Evolutionary conservation across 2,113 vertebrate species (phyloP).

Genomic region (Mastomys natalensis): DNA sequence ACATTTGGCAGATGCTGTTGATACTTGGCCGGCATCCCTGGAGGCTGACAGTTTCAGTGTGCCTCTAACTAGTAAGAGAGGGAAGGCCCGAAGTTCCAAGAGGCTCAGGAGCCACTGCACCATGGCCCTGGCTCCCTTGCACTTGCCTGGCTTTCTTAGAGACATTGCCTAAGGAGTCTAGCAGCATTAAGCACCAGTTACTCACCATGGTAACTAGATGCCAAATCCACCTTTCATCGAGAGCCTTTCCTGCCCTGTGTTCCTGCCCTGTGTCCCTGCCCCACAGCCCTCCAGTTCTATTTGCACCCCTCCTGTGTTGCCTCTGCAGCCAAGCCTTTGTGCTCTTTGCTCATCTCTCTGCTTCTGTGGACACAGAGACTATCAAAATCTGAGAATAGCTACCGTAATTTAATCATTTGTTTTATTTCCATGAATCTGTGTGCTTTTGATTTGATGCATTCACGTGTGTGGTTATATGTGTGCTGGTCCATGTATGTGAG

Average conservation of each 20-base stretch:
- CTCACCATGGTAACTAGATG: background rate
- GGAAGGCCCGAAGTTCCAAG: background rate
- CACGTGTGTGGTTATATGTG: background rate
- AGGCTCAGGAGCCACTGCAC: background rate
- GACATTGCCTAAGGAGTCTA: background rate
- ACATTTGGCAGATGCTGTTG: constrained; percentile 21
- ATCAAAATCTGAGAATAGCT: background rate
- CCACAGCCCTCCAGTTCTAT: background rate
- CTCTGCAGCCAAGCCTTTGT: background rate
- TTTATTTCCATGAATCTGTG: background rate
- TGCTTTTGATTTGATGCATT: background rate
- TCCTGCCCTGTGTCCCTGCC: background rate
- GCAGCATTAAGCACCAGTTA: background rate
- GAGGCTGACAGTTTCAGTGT: background rate
- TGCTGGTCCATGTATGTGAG: background rate
- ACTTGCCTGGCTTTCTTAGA: background rate
- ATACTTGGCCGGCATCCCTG: background rate
- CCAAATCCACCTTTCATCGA: background rate
- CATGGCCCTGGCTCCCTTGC: background rate
- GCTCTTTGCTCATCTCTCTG: constrained; percentile 21
- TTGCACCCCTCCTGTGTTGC: background rate
- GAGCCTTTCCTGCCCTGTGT: background rate
- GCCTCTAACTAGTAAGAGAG: background rate
- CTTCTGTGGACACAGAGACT: constrained; percentile 35
- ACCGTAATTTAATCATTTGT: background rate